These are phyloP conservation scores for Tachuris rubrigastra DNA, from an alignment of 2,113 vertebrate species.

Conservation along the genomic window DNA sequence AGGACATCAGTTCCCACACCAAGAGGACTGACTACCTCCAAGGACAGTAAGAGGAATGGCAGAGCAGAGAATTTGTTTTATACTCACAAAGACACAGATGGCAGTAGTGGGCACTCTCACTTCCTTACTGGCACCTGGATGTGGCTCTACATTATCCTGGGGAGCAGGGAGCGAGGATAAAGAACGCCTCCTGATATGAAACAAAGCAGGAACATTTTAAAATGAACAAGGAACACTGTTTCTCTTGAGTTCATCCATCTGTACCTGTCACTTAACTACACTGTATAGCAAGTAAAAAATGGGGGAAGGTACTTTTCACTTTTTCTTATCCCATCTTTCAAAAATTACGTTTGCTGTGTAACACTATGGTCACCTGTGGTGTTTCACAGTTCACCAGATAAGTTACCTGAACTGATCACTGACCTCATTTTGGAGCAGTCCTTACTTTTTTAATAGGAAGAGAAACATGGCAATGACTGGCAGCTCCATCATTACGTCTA, in stretches of 20 bases:
- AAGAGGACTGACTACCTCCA: neutral
- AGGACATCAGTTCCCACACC: neutral
- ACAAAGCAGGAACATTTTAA: slow-evolving; percentile 35
- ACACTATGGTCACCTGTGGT: neutral
- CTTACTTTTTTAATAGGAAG: neutral
- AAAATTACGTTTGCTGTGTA: neutral
- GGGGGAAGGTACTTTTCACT: neutral
- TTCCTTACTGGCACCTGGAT: slow-evolving; percentile 79
- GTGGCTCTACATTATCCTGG: slow-evolving; percentile 78
- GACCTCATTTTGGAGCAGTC: neutral
- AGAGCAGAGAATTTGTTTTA: neutral
- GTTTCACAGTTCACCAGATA: neutral
- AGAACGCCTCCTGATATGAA: slow-evolving; percentile 82
- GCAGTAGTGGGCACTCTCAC: slow-evolving; percentile 90
- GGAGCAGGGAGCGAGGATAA: slow-evolving; percentile 81
- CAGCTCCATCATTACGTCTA: neutral
- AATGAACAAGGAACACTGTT: neutral
- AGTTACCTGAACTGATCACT: neutral
- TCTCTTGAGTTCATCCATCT: neutral
- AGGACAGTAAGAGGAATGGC: neutral
- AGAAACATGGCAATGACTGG: neutral
- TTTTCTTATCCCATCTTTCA: neutral
- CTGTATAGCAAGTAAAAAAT: neutral
- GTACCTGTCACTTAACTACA: neutral
- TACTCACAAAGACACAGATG: slow-evolving; percentile 90